phyloP scores from a whole-genome alignment of 2,797 vertebrate genomes.

The Acrocephalus scirpaceus region DNA sequence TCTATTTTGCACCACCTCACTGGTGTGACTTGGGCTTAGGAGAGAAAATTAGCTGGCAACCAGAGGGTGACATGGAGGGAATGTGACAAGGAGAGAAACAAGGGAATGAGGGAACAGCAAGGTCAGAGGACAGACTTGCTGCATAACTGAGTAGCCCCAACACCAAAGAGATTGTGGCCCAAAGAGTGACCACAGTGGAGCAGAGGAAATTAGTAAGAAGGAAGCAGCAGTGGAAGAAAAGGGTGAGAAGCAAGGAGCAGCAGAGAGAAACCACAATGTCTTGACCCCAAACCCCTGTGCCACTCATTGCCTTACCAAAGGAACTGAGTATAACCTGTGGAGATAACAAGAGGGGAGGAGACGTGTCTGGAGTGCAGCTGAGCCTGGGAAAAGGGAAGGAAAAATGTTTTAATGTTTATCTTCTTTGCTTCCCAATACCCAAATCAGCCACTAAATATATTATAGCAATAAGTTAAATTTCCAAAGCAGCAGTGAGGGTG shows the following conservation, averaged over 20 bases:
- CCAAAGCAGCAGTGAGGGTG: background rate
- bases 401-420: conserved; percentile 4
- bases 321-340: background rate
- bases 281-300: background rate
- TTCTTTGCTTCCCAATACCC: background rate
- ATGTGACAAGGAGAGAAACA: background rate
- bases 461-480: background rate
- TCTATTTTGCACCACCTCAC: background rate
- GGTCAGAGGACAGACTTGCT: background rate
- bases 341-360: background rate
- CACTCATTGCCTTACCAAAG: background rate
- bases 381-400: conserved; percentile 53
- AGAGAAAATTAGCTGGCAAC: background rate
- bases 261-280: background rate
- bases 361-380: background rate
- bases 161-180: background rate
- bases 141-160: background rate
- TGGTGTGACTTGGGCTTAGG: background rate
- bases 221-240: background rate
- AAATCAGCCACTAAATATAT: background rate
- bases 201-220: background rate
- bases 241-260: background rate
- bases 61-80: background rate
- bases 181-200: background rate
- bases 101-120: background rate